Percentiles rank a stretch among this genome's conserved stretches.
Evolutionary conservation across 2,113 vertebrate genomes (phyloP).

Genomic region (Ramphastos sulfuratus): DNA sequence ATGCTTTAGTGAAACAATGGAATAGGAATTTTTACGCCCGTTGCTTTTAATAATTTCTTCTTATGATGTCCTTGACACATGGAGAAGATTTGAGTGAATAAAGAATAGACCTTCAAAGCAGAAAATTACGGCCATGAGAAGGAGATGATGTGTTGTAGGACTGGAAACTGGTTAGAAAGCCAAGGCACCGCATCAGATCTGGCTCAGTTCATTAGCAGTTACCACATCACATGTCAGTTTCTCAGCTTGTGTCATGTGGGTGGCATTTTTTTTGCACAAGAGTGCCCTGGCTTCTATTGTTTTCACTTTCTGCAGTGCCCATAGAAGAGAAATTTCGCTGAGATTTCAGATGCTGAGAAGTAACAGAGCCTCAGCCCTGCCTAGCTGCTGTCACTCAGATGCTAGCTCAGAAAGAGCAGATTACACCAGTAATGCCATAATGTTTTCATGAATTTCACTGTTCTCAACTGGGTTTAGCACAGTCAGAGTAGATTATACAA

Average conservation of each 20-base stretch:
- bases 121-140: conserved; percentile 17
- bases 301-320: neutral
- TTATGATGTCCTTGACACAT: conserved; percentile 24
- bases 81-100: conserved; percentile 27
- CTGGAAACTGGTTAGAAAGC: neutral
- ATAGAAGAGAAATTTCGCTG: neutral
- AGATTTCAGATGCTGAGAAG: neutral
- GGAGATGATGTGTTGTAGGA: neutral
- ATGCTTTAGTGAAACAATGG: neutral
- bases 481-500: neutral
- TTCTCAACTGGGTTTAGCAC: neutral
- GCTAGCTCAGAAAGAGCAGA: neutral
- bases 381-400: neutral
- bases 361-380: neutral
- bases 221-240: neutral
- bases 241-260: conserved; percentile 11
- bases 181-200: neutral
- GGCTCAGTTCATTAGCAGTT: neutral
- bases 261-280: conserved; percentile 33
- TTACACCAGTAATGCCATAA: neutral
- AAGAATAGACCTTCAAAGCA: conserved; percentile 27
- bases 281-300: neutral
- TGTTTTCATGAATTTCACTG: neutral
- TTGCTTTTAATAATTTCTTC: conserved; percentile 40
- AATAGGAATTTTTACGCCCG: neutral